Conservation (phyloP, 2,797 vertebrate species). For the Basileuterus tristriatus region DNA sequence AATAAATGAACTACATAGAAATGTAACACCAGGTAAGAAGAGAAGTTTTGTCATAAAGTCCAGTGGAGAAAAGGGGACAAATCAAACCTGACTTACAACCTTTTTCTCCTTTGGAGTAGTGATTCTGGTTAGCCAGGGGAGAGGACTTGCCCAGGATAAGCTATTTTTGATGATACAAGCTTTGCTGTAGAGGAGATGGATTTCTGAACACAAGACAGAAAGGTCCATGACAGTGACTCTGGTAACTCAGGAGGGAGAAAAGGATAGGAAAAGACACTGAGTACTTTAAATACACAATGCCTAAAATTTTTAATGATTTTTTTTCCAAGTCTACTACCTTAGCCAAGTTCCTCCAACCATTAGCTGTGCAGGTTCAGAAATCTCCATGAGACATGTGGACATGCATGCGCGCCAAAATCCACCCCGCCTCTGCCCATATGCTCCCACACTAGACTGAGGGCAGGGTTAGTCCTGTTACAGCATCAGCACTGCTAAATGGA, state of each 20-base stretch:
- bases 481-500: not conserved
- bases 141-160: not conserved
- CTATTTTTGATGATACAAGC: not conserved
- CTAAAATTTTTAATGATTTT: not conserved
- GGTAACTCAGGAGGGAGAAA: not conserved
- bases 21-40: not conserved
- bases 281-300: not conserved
- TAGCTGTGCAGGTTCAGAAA: not conserved
- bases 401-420: not conserved
- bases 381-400: not conserved
- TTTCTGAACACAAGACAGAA: not conserved
- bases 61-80: not conserved
- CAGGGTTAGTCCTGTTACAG: not conserved
- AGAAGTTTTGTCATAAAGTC: not conserved
- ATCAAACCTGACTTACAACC: not conserved
- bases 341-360: not conserved
- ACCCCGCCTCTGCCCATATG: fast-evolving
- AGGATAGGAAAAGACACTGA: not conserved
- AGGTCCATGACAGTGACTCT: not conserved
- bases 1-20: not conserved
- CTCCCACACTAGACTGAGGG: fast-evolving
- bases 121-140: not conserved
- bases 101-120: not conserved
- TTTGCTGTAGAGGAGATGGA: not conserved
- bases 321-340: not conserved